Evolutionary conservation across 2,888 invertebrate species (phyloP).

Genomic region (Acrocera orbiculus): DNA sequence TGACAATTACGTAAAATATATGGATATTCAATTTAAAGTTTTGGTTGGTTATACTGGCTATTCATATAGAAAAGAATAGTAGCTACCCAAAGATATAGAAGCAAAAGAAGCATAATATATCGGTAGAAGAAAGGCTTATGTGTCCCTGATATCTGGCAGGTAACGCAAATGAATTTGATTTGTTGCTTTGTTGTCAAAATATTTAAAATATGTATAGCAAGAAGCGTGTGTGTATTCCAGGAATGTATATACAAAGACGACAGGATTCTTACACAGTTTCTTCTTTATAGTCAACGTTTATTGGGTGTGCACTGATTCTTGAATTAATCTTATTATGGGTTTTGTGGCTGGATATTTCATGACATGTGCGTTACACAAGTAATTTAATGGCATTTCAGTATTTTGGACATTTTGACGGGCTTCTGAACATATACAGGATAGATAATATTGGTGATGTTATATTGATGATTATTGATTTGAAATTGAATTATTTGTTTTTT

Average conservation of each 20-base stretch:
- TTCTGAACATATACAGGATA: no score
- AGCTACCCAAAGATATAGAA: no score
- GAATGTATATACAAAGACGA: slow-evolving; percentile 12
- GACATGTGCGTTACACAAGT: slow-evolving; percentile 9
- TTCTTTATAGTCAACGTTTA: not conserved
- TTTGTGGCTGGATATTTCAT: not conserved
- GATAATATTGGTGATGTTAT: no score
- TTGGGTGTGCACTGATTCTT: not conserved
- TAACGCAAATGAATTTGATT: slow-evolving; percentile 11
- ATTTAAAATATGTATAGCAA: slow-evolving; percentile 12
- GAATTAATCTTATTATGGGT: not conserved
- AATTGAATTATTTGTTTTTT: no score
- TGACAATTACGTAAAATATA: slow-evolving; percentile 7
- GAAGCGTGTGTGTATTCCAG: slow-evolving; percentile 11
- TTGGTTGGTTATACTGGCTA: slow-evolving; percentile 6
- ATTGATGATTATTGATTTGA: no score
- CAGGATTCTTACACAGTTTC: slow-evolving; percentile 11
- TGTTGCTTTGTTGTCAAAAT: slow-evolving; percentile 12
- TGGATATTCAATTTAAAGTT: slow-evolving; percentile 8
- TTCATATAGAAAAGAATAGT: slow-evolving; percentile 7
- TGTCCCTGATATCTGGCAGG: slow-evolving; percentile 3
- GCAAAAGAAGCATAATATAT: slow-evolving; percentile 4
- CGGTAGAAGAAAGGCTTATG: slow-evolving; percentile 2
- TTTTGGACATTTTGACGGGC: slow-evolving; percentile 4
- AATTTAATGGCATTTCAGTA: slow-evolving; percentile 11